Percentiles rank a stretch among this genome's conserved stretches.
phyloP scores from a whole-genome alignment of 2,113 vertebrate genomes.

The Heterotis niloticus region DNA sequence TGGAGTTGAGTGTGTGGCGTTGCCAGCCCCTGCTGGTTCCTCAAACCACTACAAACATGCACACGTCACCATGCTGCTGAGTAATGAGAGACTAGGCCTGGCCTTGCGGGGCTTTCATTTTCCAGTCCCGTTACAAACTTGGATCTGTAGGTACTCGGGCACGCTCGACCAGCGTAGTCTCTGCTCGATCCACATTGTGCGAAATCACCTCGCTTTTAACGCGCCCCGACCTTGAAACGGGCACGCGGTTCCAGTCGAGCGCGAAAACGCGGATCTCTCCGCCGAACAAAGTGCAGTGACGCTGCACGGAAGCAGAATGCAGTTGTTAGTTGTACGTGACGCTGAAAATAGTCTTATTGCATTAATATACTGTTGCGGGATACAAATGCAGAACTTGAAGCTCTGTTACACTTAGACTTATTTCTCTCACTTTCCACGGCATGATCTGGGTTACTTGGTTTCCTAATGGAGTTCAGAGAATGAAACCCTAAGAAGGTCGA shows the following conservation, averaged over 20 bases:
- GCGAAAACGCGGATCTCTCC: background rate
- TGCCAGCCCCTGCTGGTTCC: slow-evolving; percentile 81
- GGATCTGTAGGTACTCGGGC: slow-evolving; percentile 63
- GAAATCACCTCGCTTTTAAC: slow-evolving; percentile 20
- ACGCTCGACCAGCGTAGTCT: slow-evolving; percentile 51
- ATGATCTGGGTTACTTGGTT: slow-evolving; percentile 74
- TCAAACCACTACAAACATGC: slow-evolving; percentile 88
- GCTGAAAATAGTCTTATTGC: background rate
- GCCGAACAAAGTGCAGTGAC: background rate
- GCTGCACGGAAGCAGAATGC: background rate
- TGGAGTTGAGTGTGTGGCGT: slow-evolving; percentile 77
- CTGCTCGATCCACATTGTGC: slow-evolving; percentile 27
- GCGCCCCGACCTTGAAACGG: slow-evolving; percentile 26
- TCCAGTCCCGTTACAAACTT: slow-evolving; percentile 61
- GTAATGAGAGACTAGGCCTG: slow-evolving; percentile 85
- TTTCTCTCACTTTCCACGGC: slow-evolving; percentile 42
- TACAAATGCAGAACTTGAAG: background rate
- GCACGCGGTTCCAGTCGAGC: background rate
- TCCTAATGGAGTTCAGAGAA: slow-evolving; percentile 65
- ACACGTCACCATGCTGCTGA: slow-evolving; percentile 78
- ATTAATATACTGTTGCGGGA: background rate
- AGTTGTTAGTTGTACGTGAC: background rate
- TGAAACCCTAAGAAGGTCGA: slow-evolving; percentile 58
- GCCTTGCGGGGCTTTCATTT: slow-evolving; percentile 55
- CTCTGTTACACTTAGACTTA: slow-evolving; percentile 32